Evolutionary conservation across 2,113 vertebrate species (phyloP).

Genomic region (Gallinago undulata): DNA sequence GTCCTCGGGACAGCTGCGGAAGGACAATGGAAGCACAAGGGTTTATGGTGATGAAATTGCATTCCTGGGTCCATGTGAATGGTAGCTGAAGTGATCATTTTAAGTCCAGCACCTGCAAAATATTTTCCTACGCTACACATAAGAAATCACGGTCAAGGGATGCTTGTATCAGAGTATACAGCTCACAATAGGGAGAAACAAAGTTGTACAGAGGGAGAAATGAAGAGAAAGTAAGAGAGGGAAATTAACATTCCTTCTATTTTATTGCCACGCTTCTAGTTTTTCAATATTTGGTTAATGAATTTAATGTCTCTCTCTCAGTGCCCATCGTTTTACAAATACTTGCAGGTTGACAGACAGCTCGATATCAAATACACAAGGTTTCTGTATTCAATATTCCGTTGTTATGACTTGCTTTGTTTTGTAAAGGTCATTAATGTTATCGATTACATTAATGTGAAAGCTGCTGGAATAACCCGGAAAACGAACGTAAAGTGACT

Average conservation of each 20-base stretch:
- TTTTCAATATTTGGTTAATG: neutral
- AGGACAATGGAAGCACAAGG: neutral
- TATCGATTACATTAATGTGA: conserved; percentile 6
- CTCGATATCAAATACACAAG: neutral
- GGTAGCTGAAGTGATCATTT: conserved; percentile 43
- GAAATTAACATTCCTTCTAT: neutral
- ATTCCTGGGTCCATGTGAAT: conserved; percentile 7
- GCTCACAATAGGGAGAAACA: neutral
- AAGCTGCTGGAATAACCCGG: neutral
- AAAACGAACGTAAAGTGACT: neutral
- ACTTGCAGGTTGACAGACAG: neutral
- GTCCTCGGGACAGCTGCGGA: neutral
- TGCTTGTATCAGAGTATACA: neutral
- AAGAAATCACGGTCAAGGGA: neutral
- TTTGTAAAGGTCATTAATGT: conserved; percentile 2
- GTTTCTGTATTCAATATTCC: neutral
- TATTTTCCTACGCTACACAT: neutral
- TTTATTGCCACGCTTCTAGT: neutral
- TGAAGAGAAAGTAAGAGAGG: neutral
- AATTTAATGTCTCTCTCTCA: neutral
- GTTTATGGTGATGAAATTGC: neutral
- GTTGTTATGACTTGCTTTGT: neutral
- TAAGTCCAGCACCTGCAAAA: conserved; percentile 16
- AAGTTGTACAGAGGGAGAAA: neutral
- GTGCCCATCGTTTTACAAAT: neutral